These are phyloP conservation scores for Synanthedon andrenaeformis DNA, from an alignment of 2,888 invertebrate genomes.

Conservation along the genomic window DNA sequence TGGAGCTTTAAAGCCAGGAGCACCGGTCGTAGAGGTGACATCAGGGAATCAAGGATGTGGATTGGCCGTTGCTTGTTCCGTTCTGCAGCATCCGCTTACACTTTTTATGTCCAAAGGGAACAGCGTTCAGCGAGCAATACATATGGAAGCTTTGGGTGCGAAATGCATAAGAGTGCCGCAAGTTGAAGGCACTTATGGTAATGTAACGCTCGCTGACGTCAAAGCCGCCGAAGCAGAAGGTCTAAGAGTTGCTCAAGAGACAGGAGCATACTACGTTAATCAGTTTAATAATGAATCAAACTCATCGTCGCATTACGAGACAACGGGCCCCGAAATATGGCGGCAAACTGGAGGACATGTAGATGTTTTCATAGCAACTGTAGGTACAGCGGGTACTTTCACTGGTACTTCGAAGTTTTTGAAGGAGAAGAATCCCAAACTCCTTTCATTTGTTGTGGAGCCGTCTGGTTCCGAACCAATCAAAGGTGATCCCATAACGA, in stretches of 20 bases:
- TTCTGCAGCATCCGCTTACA: constrained; percentile 50
- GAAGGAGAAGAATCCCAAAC: constrained; percentile 44
- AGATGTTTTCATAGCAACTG: constrained; percentile 51
- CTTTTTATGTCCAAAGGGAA: constrained; percentile 58
- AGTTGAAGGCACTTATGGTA: constrained; percentile 57
- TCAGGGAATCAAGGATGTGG: constrained; percentile 63
- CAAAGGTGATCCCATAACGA: constrained; percentile 46
- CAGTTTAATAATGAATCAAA: constrained; percentile 51
- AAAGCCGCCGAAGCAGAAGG: constrained; percentile 45
- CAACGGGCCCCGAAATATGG: constrained; percentile 63
- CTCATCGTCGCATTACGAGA: constrained; percentile 42
- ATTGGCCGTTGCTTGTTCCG: constrained; percentile 56
- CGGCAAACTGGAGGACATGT: constrained; percentile 51
- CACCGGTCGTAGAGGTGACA: constrained; percentile 48
- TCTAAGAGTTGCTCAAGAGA: constrained; percentile 33
- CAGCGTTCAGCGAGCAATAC: constrained; percentile 52
- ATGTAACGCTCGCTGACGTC: constrained; percentile 51
- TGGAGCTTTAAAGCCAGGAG: constrained; percentile 43
- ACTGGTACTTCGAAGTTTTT: constrained; percentile 47
- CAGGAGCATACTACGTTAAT: constrained; percentile 49
- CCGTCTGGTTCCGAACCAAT: constrained; percentile 53
- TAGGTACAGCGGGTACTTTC: constrained; percentile 57
- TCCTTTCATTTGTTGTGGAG: constrained; percentile 49
- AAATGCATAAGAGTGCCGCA: constrained; percentile 52
- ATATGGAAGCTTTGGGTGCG: constrained; percentile 61